Evolutionary conservation across 2,888 invertebrate genomes (phyloP).

Genomic region (Diaperis boleti): DNA sequence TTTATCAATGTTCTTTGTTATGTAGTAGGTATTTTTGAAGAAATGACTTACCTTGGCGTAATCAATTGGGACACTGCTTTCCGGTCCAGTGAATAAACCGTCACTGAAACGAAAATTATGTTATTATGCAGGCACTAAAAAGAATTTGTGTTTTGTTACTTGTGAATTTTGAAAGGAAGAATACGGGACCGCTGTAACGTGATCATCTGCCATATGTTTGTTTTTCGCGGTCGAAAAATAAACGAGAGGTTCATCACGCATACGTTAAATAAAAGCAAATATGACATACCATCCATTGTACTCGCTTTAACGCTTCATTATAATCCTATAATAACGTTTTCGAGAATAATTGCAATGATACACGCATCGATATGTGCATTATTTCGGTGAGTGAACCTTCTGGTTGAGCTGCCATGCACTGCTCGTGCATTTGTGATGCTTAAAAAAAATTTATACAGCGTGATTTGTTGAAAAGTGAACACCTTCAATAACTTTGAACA

Average conservation of each 20-base stretch:
- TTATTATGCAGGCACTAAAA: constrained; percentile 7
- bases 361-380: background rate
- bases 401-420: constrained; percentile 4
- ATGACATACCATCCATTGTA: constrained; percentile 15
- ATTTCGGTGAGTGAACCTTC: constrained; percentile 27
- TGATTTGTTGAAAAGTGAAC: too few species aligned
- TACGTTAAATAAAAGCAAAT: constrained; percentile 1
- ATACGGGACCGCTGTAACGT: constrained; percentile 8
- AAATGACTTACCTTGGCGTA: constrained; percentile 72
- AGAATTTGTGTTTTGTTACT: constrained; percentile 6
- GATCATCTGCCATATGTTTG: constrained; percentile 26
- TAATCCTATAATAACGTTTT: background rate
- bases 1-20: constrained; percentile 17
- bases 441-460: too few species aligned
- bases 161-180: constrained; percentile 6
- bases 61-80: constrained; percentile 72
- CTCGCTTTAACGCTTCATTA: constrained; percentile 22
- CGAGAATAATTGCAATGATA: constrained; percentile 10
- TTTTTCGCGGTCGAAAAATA: constrained; percentile 8
- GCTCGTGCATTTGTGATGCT: background rate
- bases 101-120: constrained; percentile 69
- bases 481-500: too few species aligned
- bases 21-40: background rate
- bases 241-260: constrained; percentile 4
- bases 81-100: constrained; percentile 75